Evolutionary conservation across 2,797 vertebrate species (phyloP).

Genomic region (Muscicapa striata): DNA sequence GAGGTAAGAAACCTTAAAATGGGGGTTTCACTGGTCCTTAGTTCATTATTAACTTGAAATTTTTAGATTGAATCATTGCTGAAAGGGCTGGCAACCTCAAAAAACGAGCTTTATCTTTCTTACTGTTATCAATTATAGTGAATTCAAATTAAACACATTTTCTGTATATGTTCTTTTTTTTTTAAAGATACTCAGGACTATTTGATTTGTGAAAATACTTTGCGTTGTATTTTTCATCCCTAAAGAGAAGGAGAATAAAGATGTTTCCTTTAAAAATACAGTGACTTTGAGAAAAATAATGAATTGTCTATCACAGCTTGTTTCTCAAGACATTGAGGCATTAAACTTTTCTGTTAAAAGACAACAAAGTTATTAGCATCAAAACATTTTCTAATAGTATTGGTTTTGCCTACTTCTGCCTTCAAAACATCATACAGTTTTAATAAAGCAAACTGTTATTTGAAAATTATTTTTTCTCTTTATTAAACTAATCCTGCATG

Average conservation of each 20-base stretch:
- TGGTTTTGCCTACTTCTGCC: neutral
- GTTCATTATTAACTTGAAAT: neutral
- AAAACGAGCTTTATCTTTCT: neutral
- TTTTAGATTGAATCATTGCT: neutral
- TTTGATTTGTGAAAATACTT: neutral
- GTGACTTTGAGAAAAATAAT: neutral
- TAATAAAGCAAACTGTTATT: neutral
- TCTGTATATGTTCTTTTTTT: neutral
- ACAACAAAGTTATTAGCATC: neutral
- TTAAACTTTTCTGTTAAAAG: neutral
- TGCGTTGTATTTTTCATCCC: neutral
- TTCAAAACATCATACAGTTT: neutral
- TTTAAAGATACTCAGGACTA: neutral
- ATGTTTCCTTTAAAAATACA: neutral
- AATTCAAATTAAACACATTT: neutral
- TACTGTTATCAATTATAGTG: neutral
- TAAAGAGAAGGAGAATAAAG: neutral
- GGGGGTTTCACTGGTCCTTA: accelerated
- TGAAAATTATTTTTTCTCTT: neutral
- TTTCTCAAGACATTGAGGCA: neutral
- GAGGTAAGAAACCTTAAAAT: neutral
- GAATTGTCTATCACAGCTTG: neutral
- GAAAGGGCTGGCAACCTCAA: neutral
- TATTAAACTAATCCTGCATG: neutral
- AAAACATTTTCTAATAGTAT: neutral